Base-by-base conservation (phyloP, 2,888 invertebrate species). In the Athripsodes cinereus region DNA sequence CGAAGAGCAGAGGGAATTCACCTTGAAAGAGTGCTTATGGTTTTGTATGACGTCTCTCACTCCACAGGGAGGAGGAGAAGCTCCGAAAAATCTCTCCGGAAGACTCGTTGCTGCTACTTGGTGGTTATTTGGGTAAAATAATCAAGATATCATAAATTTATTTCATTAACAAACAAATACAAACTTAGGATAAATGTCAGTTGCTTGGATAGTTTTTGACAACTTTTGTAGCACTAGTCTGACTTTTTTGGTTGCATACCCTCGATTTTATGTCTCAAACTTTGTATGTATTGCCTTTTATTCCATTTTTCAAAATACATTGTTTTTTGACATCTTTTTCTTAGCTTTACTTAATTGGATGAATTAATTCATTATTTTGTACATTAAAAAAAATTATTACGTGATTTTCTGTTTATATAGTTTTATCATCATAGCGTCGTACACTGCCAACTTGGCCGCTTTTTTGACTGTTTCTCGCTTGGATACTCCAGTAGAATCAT, bases 1-100 rank as follows among this genome's bases (percentile, higher is more conserved):
- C 66, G 92, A 93, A 65, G 96, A 96, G 68, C 96, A 96, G 69
- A 79, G 97, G 2, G 92, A 95, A 69, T 98, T 98, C 69, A 93
- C 90, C 48, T 74, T 98, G 34, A 96, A 96, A 71, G 98, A 98
- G 73, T 96, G 96, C 69, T 81, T 98, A 0, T 98, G 97, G 97
- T 98, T 98, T 72, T 97, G 97, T 69, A 96, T 98, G 95, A 97
- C 97, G 44, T 97, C 96, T 34, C 75, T 98, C 18, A 98, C 97
- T 0, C 98, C 98, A 0, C 85, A 90, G 73, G 95, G 96, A 0
- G 96, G 96, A 0, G 96, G 96, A 0, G 96, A 96, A 72, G 96
- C 96, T 0, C 96, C 96, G 0, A 95, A 96, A 72, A 97, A 97
- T 72, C 79, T 98, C 0, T 96, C 96, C 0, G 97, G 97, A 0